Evolutionary conservation across 1,140 invertebrate genomes (phyloP).

Genomic region (Zaprionus africanus): DNA sequence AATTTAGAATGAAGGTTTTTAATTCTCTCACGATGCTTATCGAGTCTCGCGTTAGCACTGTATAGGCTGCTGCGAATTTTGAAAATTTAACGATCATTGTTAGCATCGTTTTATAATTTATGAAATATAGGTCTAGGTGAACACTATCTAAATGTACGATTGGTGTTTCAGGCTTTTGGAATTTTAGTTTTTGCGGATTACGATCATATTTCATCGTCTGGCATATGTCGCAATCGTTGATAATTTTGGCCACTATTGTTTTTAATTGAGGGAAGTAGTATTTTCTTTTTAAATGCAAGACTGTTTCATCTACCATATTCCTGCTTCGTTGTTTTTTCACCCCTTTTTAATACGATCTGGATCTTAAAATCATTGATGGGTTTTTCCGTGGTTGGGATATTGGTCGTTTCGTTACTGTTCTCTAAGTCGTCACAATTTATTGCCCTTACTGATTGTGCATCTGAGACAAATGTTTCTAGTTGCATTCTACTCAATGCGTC

Average conservation of each 20-base stretch:
- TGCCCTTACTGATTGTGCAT: background rate
- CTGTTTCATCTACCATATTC: too few species aligned
- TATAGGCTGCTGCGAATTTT: conserved; percentile 54
- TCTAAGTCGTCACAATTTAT: background rate
- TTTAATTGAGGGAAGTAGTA: conserved; percentile 5
- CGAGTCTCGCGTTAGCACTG: conserved; percentile 35
- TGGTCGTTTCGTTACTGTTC: background rate
- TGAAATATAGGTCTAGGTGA: conserved; percentile 61
- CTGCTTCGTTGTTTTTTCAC: background rate
- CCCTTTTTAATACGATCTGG: conserved; percentile 14
- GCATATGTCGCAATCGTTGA: conserved; percentile 55
- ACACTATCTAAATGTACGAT: conserved; percentile 58
- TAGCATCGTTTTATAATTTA: conserved; percentile 49
- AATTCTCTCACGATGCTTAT: conserved; percentile 44
- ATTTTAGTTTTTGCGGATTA: conserved; percentile 58
- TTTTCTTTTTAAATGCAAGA: conserved; percentile 6
- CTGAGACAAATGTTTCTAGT: background rate
- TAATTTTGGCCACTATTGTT: conserved; percentile 10
- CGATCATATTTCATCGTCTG: conserved; percentile 71
- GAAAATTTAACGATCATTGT: conserved; percentile 74
- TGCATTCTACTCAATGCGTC: conserved; percentile 8
- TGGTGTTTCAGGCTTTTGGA: conserved; percentile 38
- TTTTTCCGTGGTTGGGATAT: conserved; percentile 17
- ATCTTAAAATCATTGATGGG: conserved; percentile 26
- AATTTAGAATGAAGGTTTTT: conserved; percentile 2